Conservation (phyloP, 2,797 vertebrate species). For the Sebastes trivittatus region DNA sequence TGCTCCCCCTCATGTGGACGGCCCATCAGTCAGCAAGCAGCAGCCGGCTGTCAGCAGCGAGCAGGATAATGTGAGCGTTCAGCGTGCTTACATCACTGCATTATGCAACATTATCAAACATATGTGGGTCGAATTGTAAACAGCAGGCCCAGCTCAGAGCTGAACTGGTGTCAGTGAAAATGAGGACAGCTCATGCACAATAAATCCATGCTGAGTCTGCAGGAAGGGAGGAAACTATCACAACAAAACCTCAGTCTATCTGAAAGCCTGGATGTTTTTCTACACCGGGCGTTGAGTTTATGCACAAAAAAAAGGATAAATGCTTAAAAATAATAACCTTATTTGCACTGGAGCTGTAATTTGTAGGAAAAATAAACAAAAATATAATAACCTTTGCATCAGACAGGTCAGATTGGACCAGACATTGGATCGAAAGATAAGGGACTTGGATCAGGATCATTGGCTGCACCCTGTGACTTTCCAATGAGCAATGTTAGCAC, state of each 20-base stretch:
- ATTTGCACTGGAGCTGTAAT: neutral
- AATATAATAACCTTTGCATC: neutral
- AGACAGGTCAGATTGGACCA: neutral
- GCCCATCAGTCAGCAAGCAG: slow-evolving; percentile 45
- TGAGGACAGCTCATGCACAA: slow-evolving; percentile 1
- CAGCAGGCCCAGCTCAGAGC: neutral
- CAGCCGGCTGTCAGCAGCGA: slow-evolving; percentile 8
- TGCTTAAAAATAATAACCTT: neutral
- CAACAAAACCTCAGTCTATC: neutral
- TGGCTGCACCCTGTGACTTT: neutral
- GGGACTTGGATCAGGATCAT: neutral
- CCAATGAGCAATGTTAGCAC: neutral
- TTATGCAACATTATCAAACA: slow-evolving; percentile 36
- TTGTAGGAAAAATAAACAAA: neutral
- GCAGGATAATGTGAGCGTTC: neutral
- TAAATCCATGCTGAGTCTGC: slow-evolving; percentile 21
- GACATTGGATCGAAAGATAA: neutral
- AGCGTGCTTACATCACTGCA: slow-evolving; percentile 15
- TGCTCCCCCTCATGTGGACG: neutral
- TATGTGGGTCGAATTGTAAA: slow-evolving; percentile 14
- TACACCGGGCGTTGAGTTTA: neutral
- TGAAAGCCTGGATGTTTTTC: neutral
- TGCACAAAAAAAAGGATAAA: neutral
- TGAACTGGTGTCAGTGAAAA: slow-evolving; percentile 13
- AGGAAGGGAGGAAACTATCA: slow-evolving; percentile 9